These are phyloP conservation scores for Gymnopithys bicolor DNA, from an alignment of 2,797 vertebrate species.

Conservation along the genomic window DNA sequence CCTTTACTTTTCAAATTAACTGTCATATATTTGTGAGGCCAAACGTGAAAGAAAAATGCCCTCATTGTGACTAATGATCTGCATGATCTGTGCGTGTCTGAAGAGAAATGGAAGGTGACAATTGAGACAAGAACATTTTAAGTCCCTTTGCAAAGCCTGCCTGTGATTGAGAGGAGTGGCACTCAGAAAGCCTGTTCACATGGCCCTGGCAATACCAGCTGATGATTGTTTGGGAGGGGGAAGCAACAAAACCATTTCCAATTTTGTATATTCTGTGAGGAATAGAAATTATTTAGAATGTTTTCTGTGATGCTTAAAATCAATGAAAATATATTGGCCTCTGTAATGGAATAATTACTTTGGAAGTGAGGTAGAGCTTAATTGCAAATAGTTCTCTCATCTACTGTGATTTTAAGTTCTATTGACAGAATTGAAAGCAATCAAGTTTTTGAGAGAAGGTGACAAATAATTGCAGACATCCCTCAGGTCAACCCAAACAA, in stretches of 20 bases:
- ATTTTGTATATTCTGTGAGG: background rate
- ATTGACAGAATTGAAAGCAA: background rate
- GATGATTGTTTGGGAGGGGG: background rate
- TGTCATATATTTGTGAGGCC: background rate
- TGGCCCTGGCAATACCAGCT: background rate
- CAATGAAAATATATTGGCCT: background rate
- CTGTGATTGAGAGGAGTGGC: background rate
- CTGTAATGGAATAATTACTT: background rate
- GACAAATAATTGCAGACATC: background rate
- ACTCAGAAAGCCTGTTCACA: background rate
- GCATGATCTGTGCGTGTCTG: background rate
- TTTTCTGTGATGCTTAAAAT: background rate
- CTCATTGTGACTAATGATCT: background rate
- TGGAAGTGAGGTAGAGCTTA: background rate
- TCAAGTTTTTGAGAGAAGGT: background rate
- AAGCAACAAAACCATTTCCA: background rate
- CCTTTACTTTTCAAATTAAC: background rate
- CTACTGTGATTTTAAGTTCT: background rate
- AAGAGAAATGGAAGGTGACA: background rate
- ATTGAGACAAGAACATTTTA: background rate
- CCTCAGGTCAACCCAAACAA: background rate
- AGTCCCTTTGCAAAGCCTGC: background rate
- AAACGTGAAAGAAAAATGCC: background rate
- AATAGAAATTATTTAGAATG: background rate
- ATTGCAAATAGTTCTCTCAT: background rate